phyloP scores from a whole-genome alignment of 23 tunicate species.

The Pegea sp. region DNA sequence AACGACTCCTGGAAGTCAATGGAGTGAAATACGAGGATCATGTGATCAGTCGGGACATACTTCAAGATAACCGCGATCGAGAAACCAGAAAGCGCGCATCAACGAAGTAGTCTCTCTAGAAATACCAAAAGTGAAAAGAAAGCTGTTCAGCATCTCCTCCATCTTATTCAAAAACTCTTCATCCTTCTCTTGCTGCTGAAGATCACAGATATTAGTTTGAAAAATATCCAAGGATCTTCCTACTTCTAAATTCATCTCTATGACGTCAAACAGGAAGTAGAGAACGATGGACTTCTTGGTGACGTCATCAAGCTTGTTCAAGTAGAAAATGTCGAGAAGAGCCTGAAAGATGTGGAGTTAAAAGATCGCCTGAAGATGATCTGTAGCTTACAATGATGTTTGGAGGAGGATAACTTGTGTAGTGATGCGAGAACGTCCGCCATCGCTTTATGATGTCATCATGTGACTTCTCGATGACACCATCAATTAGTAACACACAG shows the following conservation, averaged over 20 bases:
- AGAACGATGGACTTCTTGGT: constrained; percentile 48
- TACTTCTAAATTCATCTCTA: no score
- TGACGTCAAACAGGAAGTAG: constrained; percentile 65
- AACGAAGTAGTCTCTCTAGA: constrained; percentile 15
- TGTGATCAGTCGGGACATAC: neutral
- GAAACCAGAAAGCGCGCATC: constrained; percentile 77
- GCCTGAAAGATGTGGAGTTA: constrained; percentile 14
- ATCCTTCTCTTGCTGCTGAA: no score
- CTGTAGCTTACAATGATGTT: no score
- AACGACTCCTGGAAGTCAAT: neutral
- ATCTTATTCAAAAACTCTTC: constrained; percentile 8
- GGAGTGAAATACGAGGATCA: neutral
- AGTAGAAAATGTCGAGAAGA: constrained; percentile 67
- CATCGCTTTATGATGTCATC: no score
- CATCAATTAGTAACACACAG: no score
- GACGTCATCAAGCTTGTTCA: constrained; percentile 22
- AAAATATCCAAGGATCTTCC: no score
- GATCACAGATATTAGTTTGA: no score
- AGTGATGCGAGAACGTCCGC: no score
- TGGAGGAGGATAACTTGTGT: no score
- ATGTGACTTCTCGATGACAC: no score
- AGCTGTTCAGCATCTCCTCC: constrained; percentile 24
- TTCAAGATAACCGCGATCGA: constrained; percentile 23
- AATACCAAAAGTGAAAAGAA: no score
- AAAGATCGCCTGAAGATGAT: no score